These are phyloP conservation scores for Caloenas nicobarica DNA, from an alignment of 2,113 vertebrate genomes.

Conservation along the genomic window DNA sequence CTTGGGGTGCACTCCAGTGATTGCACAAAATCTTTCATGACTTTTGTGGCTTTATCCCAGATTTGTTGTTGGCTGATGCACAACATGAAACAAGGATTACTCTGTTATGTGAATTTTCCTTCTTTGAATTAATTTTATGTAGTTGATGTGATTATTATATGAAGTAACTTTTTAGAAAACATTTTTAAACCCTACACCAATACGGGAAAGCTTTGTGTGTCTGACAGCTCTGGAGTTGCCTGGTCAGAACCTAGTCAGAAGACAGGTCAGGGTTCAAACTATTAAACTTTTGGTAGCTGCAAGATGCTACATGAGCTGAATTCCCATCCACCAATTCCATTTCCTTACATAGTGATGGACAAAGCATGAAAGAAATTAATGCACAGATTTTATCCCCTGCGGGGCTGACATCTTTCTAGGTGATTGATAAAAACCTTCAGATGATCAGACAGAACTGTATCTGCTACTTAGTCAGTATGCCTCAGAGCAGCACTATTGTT, in stretches of 20 bases:
- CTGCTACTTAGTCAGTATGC: background rate
- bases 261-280: background rate
- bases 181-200: background rate
- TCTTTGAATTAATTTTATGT: background rate
- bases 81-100: background rate
- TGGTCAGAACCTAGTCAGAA: background rate
- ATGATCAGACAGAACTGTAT: background rate
- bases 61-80: background rate
- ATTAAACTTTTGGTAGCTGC: background rate
- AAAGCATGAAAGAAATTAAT: background rate
- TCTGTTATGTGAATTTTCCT: background rate
- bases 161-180: background rate
- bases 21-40: background rate
- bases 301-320: background rate
- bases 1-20: background rate
- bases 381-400: background rate
- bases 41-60: background rate
- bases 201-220: background rate
- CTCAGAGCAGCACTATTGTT: background rate
- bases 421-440: slow-evolving; percentile 13
- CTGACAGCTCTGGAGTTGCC: background rate
- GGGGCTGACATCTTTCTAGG: background rate
- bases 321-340: background rate
- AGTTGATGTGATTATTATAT: accelerated
- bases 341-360: background rate